These are phyloP conservation scores for Caenorhabditis elegans DNA, from an alignment of 1,140 invertebrate genomes.

Conservation along the genomic window DNA sequence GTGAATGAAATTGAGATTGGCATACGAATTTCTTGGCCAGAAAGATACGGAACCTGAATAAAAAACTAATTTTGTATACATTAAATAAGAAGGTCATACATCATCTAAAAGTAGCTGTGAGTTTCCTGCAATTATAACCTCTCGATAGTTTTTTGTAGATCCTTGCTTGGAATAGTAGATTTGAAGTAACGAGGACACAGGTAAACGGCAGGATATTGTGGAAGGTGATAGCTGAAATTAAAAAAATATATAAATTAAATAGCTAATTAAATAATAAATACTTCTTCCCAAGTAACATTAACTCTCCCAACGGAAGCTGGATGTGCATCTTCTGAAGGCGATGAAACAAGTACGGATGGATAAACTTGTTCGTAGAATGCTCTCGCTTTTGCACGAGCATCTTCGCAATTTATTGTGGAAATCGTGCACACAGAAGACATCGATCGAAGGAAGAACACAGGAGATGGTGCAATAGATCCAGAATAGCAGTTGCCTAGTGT, in stretches of 20 bases:
- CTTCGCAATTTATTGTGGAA: background rate
- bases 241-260: too few relatives aligned
- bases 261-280: background rate
- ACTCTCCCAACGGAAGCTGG: background rate
- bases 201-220: background rate
- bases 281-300: constrained; percentile 13
- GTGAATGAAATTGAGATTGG: background rate
- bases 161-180: constrained; percentile 6
- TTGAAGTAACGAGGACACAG: background rate
- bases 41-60: background rate
- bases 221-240: background rate
- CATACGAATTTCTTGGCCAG: background rate
- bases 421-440: background rate
- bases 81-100: background rate
- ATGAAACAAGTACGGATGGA: background rate
- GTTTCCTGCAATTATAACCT: background rate
- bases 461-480: background rate
- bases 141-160: background rate
- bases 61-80: background rate
- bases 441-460: background rate
- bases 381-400: constrained; percentile 10
- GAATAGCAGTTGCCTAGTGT: background rate
- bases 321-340: background rate
- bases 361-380: constrained; percentile 4
- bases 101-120: background rate